Percentiles rank a stretch among this genome's conserved stretches.
phyloP scores from a whole-genome alignment of 2,797 vertebrate genomes.

The Hypotaenidia okinawae region DNA sequence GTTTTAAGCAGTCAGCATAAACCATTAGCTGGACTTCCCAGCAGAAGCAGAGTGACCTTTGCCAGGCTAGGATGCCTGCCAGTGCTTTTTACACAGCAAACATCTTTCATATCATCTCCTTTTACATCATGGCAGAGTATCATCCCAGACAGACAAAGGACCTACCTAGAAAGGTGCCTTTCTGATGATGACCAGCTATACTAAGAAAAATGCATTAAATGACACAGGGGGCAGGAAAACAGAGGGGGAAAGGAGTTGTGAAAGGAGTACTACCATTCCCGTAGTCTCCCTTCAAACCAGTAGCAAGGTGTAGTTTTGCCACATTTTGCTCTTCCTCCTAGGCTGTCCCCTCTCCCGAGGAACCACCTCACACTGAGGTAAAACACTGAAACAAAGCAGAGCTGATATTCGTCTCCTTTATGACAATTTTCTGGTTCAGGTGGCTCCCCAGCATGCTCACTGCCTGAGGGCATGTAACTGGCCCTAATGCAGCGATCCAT shows the following conservation, averaged over 20 bases:
- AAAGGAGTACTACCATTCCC: not conserved
- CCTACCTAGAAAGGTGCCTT: not conserved
- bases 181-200: not conserved
- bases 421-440: not conserved
- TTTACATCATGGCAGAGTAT: not conserved
- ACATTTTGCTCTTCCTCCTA: not conserved
- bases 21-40: not conserved
- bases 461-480: not conserved
- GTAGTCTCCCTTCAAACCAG: not conserved
- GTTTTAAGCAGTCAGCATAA: not conserved
- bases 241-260: not conserved
- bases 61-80: not conserved
- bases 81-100: not conserved
- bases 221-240: not conserved
- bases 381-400: not conserved
- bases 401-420: not conserved
- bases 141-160: not conserved
- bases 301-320: not conserved
- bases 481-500: not conserved
- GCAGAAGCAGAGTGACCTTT: not conserved
- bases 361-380: not conserved
- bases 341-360: not conserved
- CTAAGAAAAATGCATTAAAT: not conserved
- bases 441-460: not conserved
- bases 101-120: not conserved